Evolutionary conservation across 2,113 vertebrate genomes (phyloP).

Genomic region (Corynorhinus townsendii): DNA sequence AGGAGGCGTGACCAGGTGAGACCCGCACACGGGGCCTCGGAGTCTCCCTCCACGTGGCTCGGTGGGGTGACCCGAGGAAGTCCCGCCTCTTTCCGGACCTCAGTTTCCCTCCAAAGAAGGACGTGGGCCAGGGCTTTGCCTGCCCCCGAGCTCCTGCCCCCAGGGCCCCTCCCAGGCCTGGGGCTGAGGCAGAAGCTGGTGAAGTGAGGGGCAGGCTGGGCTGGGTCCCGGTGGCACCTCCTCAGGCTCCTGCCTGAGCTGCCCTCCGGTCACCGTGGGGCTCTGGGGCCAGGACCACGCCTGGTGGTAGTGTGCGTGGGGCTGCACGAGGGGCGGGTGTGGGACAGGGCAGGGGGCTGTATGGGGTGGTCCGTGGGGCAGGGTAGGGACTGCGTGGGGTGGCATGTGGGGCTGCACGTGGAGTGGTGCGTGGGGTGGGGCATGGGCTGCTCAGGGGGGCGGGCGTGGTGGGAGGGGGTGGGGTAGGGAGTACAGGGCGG

Average conservation of each 20-base stretch:
- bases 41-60: not conserved
- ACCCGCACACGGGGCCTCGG: not conserved
- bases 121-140: not conserved
- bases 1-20: not conserved
- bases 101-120: not conserved
- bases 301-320: slow-evolving; percentile 61
- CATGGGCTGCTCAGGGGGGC: too few species aligned
- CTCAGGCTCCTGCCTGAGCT: not conserved
- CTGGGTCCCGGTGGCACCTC: not conserved
- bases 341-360: not conserved
- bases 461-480: not conserved
- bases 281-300: slow-evolving; percentile 34
- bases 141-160: too few species aligned
- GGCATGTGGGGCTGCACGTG: too few species aligned
- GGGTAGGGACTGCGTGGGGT: too few species aligned
- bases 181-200: not conserved
- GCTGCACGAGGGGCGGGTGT: slow-evolving; percentile 33
- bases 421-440: too few species aligned
- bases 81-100: too few species aligned
- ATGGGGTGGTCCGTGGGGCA: too few species aligned
- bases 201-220: not conserved
- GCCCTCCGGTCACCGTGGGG: not conserved
- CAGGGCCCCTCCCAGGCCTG: not conserved
- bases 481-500: too few species aligned
- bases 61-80: not conserved